phyloP scores from a whole-genome alignment of 2,113 vertebrate species.

The Microcebus ravelobensis region DNA sequence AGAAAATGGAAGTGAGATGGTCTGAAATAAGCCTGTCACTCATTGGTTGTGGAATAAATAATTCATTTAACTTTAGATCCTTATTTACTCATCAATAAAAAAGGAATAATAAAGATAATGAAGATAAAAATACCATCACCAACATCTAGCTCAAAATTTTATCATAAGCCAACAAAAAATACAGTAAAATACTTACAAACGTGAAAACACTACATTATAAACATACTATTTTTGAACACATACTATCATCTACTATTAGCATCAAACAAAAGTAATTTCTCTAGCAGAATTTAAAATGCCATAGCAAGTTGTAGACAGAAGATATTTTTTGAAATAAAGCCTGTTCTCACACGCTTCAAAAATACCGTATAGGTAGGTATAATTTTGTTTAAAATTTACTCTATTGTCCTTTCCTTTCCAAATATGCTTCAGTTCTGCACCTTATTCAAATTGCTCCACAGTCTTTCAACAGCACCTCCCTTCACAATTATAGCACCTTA shows the following conservation, averaged over 20 bases:
- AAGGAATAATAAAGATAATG: background rate
- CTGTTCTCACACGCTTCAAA: background rate
- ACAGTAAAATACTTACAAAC: background rate
- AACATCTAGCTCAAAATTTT: background rate
- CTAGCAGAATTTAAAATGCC: constrained; percentile 21
- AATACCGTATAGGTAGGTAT: background rate
- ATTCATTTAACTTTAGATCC: background rate
- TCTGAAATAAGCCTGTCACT: background rate
- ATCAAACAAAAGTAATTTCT: constrained; percentile 35
- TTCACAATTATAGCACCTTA: background rate
- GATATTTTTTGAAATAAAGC: background rate
- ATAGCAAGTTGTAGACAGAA: background rate
- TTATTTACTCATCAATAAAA: background rate
- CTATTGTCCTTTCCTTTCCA: background rate
- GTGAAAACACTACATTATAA: background rate
- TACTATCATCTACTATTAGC: background rate
- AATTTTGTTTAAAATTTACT: background rate
- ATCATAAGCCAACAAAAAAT: background rate
- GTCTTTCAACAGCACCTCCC: background rate
- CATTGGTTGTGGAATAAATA: background rate
- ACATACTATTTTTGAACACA: background rate
- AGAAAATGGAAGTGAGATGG: background rate
- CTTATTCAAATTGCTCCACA: background rate
- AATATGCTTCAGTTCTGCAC: background rate
- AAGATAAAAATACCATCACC: background rate